A percentile compares a stretch with the other conserved stretches of the same genome.
Conservation (phyloP, 2,888 invertebrate species). For the Bellardia pandia region DNA sequence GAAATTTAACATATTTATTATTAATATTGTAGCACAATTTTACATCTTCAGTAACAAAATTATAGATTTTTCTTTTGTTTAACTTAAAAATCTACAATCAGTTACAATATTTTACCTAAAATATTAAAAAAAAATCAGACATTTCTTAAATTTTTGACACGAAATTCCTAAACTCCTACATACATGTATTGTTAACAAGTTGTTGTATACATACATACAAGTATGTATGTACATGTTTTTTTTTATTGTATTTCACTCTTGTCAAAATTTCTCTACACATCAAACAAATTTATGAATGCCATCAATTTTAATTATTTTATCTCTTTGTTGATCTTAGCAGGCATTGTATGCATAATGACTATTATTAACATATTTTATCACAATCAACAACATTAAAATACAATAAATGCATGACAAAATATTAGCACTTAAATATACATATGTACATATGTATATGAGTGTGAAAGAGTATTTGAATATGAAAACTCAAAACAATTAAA, state of each 20-base stretch:
- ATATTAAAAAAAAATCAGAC: no score
- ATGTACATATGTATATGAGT: background rate
- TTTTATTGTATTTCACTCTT: background rate
- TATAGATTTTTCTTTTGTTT: no score
- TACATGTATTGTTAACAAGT: no score
- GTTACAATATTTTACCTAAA: no score
- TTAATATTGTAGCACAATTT: no score
- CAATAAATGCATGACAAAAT: slow-evolving; percentile 67
- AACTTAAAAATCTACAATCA: no score
- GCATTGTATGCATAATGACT: slow-evolving; percentile 65
- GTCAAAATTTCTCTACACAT: slow-evolving; percentile 16
- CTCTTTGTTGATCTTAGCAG: slow-evolving; percentile 55
- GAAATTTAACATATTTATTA: no score
- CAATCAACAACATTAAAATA: slow-evolving; percentile 45
- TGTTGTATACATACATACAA: no score
- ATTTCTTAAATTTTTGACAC: no score
- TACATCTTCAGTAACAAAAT: no score
- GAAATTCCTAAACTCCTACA: no score
- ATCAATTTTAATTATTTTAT: slow-evolving; percentile 66
- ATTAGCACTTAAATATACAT: slow-evolving; percentile 44
- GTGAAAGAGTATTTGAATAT: slow-evolving; percentile 12
- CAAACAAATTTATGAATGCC: slow-evolving; percentile 62
- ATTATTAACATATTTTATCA: slow-evolving; percentile 68
- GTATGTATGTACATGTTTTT: background rate
- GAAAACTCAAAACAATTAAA: slow-evolving; percentile 64